Evolutionary conservation across 2,797 vertebrate species (phyloP), one percentile per base, ranked within the genome.

Genomic region (Lacerta viridis): DNA sequence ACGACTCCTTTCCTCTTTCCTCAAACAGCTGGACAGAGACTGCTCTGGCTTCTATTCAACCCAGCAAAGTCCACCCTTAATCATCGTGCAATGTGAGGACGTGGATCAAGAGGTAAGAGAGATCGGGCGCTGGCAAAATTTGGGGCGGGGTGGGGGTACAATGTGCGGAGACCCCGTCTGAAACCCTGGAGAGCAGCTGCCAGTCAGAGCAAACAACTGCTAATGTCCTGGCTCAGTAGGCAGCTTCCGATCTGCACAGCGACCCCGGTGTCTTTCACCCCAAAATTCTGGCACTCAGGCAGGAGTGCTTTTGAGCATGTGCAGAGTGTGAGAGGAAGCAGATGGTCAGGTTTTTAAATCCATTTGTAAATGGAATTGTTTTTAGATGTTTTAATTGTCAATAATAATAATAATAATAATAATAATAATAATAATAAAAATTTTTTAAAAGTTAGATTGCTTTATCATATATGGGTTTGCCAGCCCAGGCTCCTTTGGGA

Each of bases 21-120:
- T n/a, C 36, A 18, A 6, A 2, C 69, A 86, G 84, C 27, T 86
- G 3, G 75, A 86, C 75, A 43, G 1, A 11, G 75, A 86, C 23
- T 86, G 84, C 75, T 86, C 84, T 6, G 84, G 84, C 10, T 78
- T 86, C 84, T 86, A 50, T 33, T 86, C 75, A 0, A 25, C 84
- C 5, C 27, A 46, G 17, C 29, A 78, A 46, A 36, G 1, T 7
- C 75, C 84, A 1, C 29, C 84, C 0, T 0, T 10, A 39, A 25
- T 85, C 2, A 77, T 86, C 0, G 29, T 86, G 59, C 75, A 86
- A 41, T 86, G 84, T 9, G 84, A 86, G n/a, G 75, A 78, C 1
- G 61, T 86, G 27, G 61, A 68, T 2, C 59, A 78, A 78, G 74
- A 68, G 84, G 84, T 86, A 33, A 36, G 4, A 11, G 29, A 71